Evolutionary conservation across 2,113 vertebrate genomes (phyloP), one percentile per base, ranked within the genome.

Genomic region (Pampusana beccarii): DNA sequence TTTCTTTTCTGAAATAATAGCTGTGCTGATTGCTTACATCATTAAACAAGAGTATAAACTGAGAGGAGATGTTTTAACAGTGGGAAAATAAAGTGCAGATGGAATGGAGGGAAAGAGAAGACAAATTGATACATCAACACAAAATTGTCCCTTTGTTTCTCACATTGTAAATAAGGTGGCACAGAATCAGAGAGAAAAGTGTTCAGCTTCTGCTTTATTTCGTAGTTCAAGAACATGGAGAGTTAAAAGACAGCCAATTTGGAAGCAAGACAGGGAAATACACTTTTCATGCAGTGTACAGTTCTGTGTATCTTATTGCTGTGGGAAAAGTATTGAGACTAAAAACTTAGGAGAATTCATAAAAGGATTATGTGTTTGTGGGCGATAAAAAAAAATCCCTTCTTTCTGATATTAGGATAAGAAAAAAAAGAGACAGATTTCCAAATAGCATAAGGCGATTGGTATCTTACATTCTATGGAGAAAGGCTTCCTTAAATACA

Each of bases 1-100:
- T 72, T 93, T 91, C 7, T 88, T 86, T 89, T 91, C 70, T 92
- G 44, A 93, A 92, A 48, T 81, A 89, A 79, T 61, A 72, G 51
- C 66, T 83, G 38, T 70, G 56, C 46, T 95, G 58, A 77, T 80
- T 83, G n/a, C n/a, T 75, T 91, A 57, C 38, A 36, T 65, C 54
- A 57, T 26, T 91, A 62, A 72, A 65, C 44, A 72, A 62, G 62
- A 75, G 31, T 16, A 85, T 11, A 73, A 85, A 70, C 6, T 38
- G 40, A 70, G 65, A 69, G 36, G 17, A 61, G 21, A 13, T 42
- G 29, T 69, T 90, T 73, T 58, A 80, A 62, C 14, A 51, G 44
- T 54, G 53, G 54, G 46, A 80, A 93, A 92, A 34, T 40, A 5
- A 73, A 36, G 16, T 33, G 38, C 50, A 62, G n/a, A 40, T 72